phyloP scores from a whole-genome alignment of 2,113 vertebrate species.

The Catharus bicknelli region DNA sequence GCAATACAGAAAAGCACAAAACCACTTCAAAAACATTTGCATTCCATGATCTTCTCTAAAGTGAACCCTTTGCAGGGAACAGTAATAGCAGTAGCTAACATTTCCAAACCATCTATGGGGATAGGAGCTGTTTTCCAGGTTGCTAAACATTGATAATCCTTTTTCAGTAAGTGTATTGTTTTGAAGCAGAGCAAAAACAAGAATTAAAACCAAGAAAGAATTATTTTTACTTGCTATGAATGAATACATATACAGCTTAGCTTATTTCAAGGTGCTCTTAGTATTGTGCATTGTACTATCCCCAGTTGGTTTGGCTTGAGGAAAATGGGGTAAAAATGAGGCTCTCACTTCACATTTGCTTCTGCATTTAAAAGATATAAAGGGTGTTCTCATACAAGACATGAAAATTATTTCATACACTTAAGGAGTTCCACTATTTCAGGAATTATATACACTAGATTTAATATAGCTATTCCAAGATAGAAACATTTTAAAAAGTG shows the following conservation, averaged over 20 bases:
- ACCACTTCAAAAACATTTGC: constrained; percentile 24
- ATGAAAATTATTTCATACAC: neutral
- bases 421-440: neutral
- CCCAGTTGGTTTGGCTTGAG: neutral
- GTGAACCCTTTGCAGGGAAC: constrained; percentile 25
- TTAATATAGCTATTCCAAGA: neutral
- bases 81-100: constrained; percentile 35
- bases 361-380: neutral
- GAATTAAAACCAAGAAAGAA: neutral
- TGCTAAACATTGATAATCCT: constrained; percentile 15
- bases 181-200: constrained; percentile 4
- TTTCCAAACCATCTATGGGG: constrained; percentile 24
- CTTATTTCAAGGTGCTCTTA: neutral
- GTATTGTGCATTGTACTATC: neutral
- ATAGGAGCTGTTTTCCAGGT: constrained; percentile 22
- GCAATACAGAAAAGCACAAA: neutral
- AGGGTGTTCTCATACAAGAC: neutral
- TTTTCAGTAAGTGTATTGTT: constrained; percentile 32
- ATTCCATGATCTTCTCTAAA: constrained; percentile 34
- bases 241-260: neutral
- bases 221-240: constrained; percentile 3
- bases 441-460: neutral
- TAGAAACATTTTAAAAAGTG: neutral
- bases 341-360: neutral
- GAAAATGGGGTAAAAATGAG: neutral